Percentiles rank a stretch among this genome's conserved stretches.
Evolutionary conservation across 1,140 invertebrate genomes (phyloP).

Genomic region (Calosoma granatense): DNA sequence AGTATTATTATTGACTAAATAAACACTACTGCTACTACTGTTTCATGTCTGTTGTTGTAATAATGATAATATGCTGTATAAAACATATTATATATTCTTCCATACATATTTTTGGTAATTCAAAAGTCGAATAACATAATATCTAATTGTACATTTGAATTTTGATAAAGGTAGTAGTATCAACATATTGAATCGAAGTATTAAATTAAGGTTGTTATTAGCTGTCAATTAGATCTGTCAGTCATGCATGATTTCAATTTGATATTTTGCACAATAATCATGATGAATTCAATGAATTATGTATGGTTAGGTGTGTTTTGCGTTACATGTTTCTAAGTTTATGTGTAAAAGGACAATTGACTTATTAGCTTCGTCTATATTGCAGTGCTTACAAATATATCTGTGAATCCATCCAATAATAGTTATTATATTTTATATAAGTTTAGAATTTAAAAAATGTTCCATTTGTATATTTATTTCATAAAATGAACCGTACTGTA

Average conservation of each 20-base stretch:
- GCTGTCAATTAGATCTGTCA: conserved; percentile 3
- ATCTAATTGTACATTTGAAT: background rate
- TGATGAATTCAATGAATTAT: background rate
- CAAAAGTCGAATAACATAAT: background rate
- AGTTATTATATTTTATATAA: background rate
- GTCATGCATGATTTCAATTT: background rate
- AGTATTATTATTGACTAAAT: too few relatives aligned
- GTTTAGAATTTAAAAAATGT: background rate
- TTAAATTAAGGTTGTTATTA: conserved; percentile 7
- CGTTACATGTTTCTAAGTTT: background rate
- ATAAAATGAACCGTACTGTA: conserved; percentile 1
- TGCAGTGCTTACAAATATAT: conserved; percentile 7
- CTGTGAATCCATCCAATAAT: conserved; percentile 5
- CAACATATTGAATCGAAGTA: conserved; percentile 3
- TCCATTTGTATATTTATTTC: conserved; percentile 5
- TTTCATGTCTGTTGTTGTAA: too few relatives aligned
- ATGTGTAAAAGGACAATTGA: background rate
- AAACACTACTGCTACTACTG: too few relatives aligned
- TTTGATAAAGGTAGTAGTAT: background rate
- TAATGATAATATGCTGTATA: too few relatives aligned
- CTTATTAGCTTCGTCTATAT: background rate
- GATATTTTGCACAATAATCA: background rate
- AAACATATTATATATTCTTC: background rate
- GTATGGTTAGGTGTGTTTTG: background rate
- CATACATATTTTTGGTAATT: conserved; percentile 8